These are phyloP conservation scores for Carettochelys insculpta DNA, from an alignment of 2,113 vertebrate species.

Conservation along the genomic window DNA sequence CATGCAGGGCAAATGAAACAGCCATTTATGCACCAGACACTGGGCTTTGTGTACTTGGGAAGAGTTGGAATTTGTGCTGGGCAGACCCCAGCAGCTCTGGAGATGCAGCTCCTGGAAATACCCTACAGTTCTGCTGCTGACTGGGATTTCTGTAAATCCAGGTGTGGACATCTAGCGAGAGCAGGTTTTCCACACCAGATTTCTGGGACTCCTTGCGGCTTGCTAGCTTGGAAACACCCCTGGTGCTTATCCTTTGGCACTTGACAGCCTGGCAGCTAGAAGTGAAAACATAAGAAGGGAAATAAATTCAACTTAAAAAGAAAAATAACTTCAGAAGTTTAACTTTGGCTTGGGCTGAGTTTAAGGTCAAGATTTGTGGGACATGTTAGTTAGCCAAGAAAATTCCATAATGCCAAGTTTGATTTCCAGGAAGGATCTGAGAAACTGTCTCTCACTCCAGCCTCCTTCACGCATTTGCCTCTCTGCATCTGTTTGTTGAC, in stretches of 20 bases:
- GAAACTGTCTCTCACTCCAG: background rate
- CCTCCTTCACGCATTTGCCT: background rate
- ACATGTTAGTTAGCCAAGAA: constrained; percentile 1
- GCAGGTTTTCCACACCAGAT: background rate
- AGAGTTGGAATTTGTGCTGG: background rate
- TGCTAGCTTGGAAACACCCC: background rate
- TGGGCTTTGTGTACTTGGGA: background rate
- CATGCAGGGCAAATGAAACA: no score
- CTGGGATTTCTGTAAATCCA: background rate
- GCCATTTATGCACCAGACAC: no score
- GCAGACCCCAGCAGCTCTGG: background rate
- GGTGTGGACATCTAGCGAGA: background rate
- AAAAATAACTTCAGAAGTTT: background rate
- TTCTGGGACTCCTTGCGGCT: background rate
- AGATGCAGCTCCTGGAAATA: background rate
- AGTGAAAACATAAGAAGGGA: background rate
- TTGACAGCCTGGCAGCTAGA: constrained; percentile 28
- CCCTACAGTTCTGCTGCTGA: background rate
- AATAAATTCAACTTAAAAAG: background rate
- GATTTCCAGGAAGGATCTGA: background rate
- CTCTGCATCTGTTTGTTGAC: background rate
- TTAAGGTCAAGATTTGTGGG: background rate
- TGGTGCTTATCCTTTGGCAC: background rate
- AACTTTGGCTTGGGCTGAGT: background rate
- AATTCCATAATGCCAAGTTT: background rate